phyloP scores from a whole-genome alignment of 2,113 vertebrate genomes.

The Protomyctophum bolini region DNA sequence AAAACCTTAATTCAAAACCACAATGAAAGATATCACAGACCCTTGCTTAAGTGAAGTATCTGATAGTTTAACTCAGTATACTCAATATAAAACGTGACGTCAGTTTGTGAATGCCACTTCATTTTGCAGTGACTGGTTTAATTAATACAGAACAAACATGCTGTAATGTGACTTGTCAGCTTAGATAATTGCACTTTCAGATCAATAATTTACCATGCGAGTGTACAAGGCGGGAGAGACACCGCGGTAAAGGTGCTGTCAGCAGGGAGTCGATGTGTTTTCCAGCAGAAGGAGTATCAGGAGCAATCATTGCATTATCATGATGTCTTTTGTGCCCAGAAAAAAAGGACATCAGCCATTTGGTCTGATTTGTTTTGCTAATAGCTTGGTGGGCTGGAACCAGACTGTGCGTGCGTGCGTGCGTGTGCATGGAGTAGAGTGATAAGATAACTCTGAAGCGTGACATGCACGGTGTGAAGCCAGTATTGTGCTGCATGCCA shows the following conservation, averaged over 20 bases:
- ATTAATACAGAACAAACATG: background rate
- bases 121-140: background rate
- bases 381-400: conserved; percentile 33
- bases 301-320: conserved; percentile 40
- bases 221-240: conserved; percentile 10
- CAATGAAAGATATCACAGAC: background rate
- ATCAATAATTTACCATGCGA: conserved; percentile 6
- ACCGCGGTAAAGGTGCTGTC: conserved; percentile 32
- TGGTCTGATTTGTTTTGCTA: conserved; percentile 56
- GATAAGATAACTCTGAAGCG: conserved; percentile 26
- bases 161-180: background rate
- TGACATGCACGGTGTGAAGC: conserved; percentile 16
- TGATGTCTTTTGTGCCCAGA: conserved; percentile 37
- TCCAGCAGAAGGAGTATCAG: conserved; percentile 11
- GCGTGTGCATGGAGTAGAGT: conserved; percentile 7
- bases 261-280: conserved; percentile 40
- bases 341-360: conserved; percentile 21
- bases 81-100: background rate
- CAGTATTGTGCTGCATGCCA: conserved; percentile 43
- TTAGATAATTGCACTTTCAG: background rate
- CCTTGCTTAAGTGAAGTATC: background rate
- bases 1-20: too few relatives aligned
- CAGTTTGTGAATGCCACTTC: background rate
- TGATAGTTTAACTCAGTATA: background rate
- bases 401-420: background rate